Conservation (phyloP, 2,113 vertebrate genomes). For the Mus pahari region DNA sequence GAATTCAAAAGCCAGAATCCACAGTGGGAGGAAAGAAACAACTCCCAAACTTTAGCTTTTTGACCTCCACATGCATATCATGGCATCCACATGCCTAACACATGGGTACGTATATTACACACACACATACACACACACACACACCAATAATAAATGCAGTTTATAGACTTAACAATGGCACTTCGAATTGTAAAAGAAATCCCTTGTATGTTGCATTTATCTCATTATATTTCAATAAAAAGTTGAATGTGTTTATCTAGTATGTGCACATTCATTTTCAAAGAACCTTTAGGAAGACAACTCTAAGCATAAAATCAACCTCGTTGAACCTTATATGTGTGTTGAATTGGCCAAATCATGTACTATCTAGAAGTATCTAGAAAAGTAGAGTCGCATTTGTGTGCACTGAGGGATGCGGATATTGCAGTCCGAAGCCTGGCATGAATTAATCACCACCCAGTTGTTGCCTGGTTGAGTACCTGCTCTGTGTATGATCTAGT, state of each 20-base stretch:
- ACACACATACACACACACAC: not conserved
- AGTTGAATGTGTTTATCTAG: not conserved
- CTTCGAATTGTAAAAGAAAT: constrained; percentile 9
- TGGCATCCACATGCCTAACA: not conserved
- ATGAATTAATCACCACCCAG: not conserved
- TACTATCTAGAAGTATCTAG: not conserved
- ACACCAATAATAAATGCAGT: not conserved
- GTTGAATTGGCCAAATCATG: not conserved
- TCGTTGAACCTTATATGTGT: not conserved
- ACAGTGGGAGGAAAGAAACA: not conserved
- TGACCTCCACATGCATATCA: not conserved
- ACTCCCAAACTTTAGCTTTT: not conserved
- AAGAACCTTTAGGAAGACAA: not conserved
- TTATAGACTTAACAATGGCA: not conserved
- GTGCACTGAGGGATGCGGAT: not conserved
- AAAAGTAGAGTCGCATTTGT: not conserved
- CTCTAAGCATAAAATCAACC: not conserved
- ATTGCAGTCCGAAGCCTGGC: not conserved
- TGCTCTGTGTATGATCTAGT: not conserved
- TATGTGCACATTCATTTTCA: not conserved
- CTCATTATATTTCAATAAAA: not conserved
- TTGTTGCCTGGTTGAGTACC: not conserved
- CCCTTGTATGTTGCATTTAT: not conserved
- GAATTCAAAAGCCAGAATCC: not conserved
- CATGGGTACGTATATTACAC: not conserved